Evolutionary conservation across 2,113 vertebrate species (phyloP), one percentile per base, ranked within the genome.

Genomic region (Nothoprocta perdicaria): DNA sequence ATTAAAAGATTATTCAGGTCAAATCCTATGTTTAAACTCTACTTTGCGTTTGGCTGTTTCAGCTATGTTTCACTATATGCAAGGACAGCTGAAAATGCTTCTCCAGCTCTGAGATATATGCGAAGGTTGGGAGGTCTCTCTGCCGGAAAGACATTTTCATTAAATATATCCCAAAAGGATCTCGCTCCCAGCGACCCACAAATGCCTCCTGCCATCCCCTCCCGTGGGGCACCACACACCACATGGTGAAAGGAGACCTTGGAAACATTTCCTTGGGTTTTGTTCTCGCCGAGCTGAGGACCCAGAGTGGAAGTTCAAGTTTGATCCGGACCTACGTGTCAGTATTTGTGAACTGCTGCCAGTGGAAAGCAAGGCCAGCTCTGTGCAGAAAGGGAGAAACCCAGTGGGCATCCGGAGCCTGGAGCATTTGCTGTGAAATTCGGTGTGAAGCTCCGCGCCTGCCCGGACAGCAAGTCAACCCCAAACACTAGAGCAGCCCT

Each of bases 41-140:
- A 83, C 53, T 94, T 65, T 77, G 52, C 79, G 27, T 77, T 93
- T 95, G 80, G 77, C 86, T 90, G 93, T 79, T 95, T 94, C 88
- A 92, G 79, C 84, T 95, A 43, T 90, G 81, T 87, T 95, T 96
- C 92, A 93, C 89, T 89, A 90, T 94, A 83, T 26, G 68, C 65
- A 82, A 89, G 83, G 85, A 81, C 77, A 94, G 92, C 26, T 7
- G 7, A 78, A 94, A 92, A 92, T 62, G 75, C 7, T 63, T 84
- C 84, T 90, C 80, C 76, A 90, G 84, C 80, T 91, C 71, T 75
- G 45, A 81, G 50, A 79, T 76, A 65, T 73, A 89, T 0, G 12
- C 38, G 86, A 87, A 88, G 57, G 78, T 68, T 0, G 1, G 41
- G 84, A 93, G 73, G 68, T 85, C 46, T 95, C 69, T 74, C 48